Evolutionary conservation across 30 jellyfish, hydroid and myxozoan species (phyloP).

Genomic region (Aurelia sp.): DNA sequence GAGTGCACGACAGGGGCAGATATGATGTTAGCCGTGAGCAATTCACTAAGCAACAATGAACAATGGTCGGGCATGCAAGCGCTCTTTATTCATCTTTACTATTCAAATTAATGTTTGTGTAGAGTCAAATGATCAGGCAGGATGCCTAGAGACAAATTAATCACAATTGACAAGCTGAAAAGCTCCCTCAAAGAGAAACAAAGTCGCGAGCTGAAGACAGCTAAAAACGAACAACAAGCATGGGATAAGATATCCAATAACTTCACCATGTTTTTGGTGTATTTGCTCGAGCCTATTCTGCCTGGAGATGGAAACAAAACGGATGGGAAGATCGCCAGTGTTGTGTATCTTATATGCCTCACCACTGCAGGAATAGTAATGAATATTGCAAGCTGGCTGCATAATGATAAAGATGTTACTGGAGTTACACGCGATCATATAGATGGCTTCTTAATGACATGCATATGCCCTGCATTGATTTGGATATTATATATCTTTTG

Average conservation of each 20-base stretch:
- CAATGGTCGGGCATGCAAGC: conserved; percentile 76
- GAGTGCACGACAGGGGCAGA: conserved; percentile 31
- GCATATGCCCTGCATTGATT: conserved; percentile 93
- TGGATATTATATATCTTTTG: conserved; percentile 93
- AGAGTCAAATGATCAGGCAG: conserved; percentile 67
- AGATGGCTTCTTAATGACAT: conserved; percentile 96
- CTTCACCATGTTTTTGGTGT: conserved; percentile 66
- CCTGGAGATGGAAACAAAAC: conserved; percentile 96
- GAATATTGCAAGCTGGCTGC: conserved; percentile 95
- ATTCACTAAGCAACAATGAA: conserved; percentile 70
- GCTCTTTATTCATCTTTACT: conserved; percentile 41
- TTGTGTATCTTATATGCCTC: conserved; percentile 88
- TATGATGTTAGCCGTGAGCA: conserved; percentile 70
- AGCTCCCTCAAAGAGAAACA: conserved; percentile 53
- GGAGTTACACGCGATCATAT: conserved; percentile 97
- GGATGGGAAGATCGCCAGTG: conserved; percentile 96
- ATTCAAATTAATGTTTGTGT: conserved; percentile 41
- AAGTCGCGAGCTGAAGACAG: neutral
- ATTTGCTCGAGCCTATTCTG: conserved; percentile 87
- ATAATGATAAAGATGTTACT: conserved; percentile 71
- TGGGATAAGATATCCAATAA: conserved; percentile 48
- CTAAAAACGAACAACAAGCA: conserved; percentile 1
- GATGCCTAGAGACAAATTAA: conserved; percentile 65
- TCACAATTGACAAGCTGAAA: conserved; percentile 72
- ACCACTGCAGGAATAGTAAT: conserved; percentile 98